A percentile compares a stretch with the other conserved stretches of the same genome.
Evolutionary conservation across 2,113 vertebrate genomes (phyloP).

Genomic region (Quiscalus mexicanus): DNA sequence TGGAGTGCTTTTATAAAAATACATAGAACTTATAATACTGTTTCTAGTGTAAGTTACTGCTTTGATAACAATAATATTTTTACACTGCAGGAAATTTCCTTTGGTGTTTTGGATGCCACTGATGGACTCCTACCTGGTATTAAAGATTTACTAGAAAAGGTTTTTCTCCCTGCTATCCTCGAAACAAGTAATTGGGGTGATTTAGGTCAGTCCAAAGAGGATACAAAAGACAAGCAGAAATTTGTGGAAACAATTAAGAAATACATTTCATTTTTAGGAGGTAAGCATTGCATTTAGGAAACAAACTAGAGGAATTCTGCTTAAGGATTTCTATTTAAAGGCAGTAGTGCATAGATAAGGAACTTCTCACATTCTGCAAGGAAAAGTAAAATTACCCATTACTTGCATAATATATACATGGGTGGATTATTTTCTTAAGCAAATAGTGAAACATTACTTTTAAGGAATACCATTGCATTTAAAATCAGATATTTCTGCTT

Average conservation of each 20-base stretch:
- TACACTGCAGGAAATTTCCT: constrained; percentile 76
- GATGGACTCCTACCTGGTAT: constrained; percentile 77
- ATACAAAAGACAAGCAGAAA: constrained; percentile 71
- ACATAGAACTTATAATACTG: background rate
- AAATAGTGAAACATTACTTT: background rate
- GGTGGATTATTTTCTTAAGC: background rate
- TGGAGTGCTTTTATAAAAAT: background rate
- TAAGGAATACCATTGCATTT: background rate
- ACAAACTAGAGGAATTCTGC: background rate
- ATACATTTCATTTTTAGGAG: constrained; percentile 79
- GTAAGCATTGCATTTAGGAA: constrained; percentile 67
- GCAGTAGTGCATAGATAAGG: background rate
- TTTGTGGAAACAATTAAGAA: constrained; percentile 76
- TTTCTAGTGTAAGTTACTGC: background rate
- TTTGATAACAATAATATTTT: constrained; percentile 31
- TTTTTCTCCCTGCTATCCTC: constrained; percentile 78
- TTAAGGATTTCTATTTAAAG: background rate
- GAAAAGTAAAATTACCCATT: background rate
- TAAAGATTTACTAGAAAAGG: constrained; percentile 61
- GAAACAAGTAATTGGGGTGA: constrained; percentile 78
- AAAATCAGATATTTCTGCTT: background rate
- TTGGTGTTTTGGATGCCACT: constrained; percentile 80
- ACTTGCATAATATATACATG: background rate
- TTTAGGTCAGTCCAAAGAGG: constrained; percentile 75
- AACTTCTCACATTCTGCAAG: background rate